Base-by-base conservation (phyloP, 1,140 invertebrate species). In the Cryptotermes secundus region DNA sequence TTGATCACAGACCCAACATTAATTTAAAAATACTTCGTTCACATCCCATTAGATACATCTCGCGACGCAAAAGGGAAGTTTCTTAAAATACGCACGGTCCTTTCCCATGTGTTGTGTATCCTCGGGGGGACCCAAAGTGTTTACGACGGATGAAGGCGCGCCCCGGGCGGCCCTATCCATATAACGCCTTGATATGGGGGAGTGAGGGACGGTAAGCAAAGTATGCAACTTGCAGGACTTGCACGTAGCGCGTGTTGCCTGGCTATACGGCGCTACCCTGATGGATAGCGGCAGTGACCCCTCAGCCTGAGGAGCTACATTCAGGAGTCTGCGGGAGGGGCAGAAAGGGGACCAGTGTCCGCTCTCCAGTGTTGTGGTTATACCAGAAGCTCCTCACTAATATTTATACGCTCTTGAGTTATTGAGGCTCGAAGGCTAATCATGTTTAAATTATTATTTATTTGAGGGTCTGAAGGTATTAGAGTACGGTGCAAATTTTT, bases 171-270 rank as follows among this genome's bases (percentile, higher is more conserved):
- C n/a, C 59, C 59, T 72, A 72, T 72, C 59, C 59, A 72, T 72
- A 26, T 72, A 72, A 72, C 59, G 59, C 59, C 59, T 72, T 72
- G 59, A 72, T 72, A 72, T 72, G 59, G 59, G 59, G 59, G 59
- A n/a, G 59, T 26, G 59, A 72, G 59, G 16, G 45, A 49, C n/a
- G 59, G 53, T 72, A 72, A 72, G 59, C 59, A 72, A 72, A 72
- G 59, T 72, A 72, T 72, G 59, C 59, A 72, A 72, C 59, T 72
- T 72, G 59, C 59, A 72, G 59, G 59, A 16, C 59, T 72, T 26
- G 59, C 59, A 72, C 59, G 59, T 72, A 72, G 59, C n/a, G 6
- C 59, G 59, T 72, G 59, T 72, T 72, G 59, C n/a, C 59, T 26
- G n/a, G 59, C 59, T 72, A 31, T 72, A 72, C 59, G 59, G 59